Base-by-base conservation (phyloP, 2,113 vertebrate species). In the Scomber japonicus region DNA sequence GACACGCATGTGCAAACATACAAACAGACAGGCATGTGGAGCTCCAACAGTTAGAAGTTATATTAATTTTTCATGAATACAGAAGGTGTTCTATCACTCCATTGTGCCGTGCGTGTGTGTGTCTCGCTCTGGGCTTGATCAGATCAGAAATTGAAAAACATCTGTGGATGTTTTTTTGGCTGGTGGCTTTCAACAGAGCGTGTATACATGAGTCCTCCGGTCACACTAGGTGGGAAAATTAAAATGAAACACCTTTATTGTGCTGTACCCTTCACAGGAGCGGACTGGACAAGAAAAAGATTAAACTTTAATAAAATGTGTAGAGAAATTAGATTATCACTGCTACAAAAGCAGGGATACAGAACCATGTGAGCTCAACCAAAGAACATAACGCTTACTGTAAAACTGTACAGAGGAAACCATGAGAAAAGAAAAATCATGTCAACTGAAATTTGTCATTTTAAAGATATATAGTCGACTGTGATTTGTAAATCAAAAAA, bases 201-300 rank as follows among this genome's bases (percentile, higher is more conserved):
- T 60, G 53, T 62, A 68, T 78, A 76, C 80, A 88, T 65, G 73
- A 71, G 73, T 75, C 74, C 40, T 48, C 63, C 1, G 7, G 81
- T 82, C 75, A 78, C 67, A 78, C 27, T 67, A 11, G 73, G 66
- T 56, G 62, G 35, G 35, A 57, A 84, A 75, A 83, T 88, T 60
- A 31, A 76, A 91, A 86, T 89, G 53, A 76, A 87, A 87, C 73
- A 83, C 73, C 73, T 87, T 84, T 76, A 84, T 82, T 90, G 70
- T 84, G 81, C 75, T 63, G 44, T 66, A 72, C 56, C 49, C 64
- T 84, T 83, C 51, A 71, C 62, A 80, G 71, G 70, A 85, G 62
- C 24, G 1, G 77, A 76, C 74, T 71, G 84, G 82, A 87, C 59
- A 67, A 81, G 84, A 92, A 90, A 90, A 69, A 75, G 66, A 87